Percentiles rank a stretch among this genome's conserved stretches.
phyloP scores from a whole-genome alignment of 2,113 vertebrate genomes.

The Equus przewalskii region DNA sequence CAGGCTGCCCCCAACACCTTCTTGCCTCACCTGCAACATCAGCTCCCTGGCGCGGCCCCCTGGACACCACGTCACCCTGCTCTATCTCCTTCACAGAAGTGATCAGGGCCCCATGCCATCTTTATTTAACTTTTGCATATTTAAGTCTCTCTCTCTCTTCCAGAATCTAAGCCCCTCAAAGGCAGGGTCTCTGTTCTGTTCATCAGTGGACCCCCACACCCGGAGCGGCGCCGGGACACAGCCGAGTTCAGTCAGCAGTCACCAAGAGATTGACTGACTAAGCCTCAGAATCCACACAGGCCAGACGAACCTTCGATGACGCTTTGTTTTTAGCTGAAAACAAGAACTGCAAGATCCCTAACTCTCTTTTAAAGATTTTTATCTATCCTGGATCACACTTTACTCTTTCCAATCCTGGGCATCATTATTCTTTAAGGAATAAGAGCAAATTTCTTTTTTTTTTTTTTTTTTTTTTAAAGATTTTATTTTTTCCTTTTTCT shows the following conservation, averaged over 20 bases:
- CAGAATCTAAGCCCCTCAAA: neutral
- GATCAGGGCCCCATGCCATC: neutral
- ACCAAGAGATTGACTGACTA: neutral
- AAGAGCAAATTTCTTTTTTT: neutral
- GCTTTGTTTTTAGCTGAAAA: conserved; percentile 29
- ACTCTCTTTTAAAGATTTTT: neutral
- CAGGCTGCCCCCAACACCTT: neutral
- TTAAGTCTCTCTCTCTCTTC: neutral
- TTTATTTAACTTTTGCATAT: neutral
- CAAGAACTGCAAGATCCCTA: neutral
- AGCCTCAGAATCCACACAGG: neutral
- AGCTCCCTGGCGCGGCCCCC: neutral
- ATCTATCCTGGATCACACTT: neutral
- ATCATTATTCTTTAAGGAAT: conserved; percentile 18
- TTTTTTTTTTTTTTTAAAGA: too few relatives aligned
- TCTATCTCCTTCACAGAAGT: neutral
- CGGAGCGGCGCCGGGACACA: neutral
- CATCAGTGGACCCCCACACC: neutral
- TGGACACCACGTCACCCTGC: neutral
- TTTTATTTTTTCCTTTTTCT: too few relatives aligned
- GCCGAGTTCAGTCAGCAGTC: neutral
- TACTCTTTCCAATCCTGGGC: neutral
- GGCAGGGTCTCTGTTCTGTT: neutral
- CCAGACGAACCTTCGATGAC: neutral
- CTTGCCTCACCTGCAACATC: neutral